Percentiles rank a stretch among this genome's conserved stretches.
phyloP scores from a whole-genome alignment of 1,140 invertebrate species.

The Drosophila mayri region DNA sequence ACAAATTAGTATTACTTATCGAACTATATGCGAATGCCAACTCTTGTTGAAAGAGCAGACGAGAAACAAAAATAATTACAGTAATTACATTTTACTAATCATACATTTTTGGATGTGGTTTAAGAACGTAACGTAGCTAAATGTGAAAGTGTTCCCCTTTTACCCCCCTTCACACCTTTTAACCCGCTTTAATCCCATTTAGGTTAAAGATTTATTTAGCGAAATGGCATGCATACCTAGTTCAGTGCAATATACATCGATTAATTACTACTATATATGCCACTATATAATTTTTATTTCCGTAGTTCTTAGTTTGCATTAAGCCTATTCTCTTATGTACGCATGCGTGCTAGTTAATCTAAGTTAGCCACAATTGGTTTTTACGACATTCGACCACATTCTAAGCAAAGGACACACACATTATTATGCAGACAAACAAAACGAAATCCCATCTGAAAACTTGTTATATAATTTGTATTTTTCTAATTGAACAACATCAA shows the following conservation, averaged over 20 bases:
- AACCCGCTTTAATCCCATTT: constrained; percentile 62
- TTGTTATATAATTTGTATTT: constrained; percentile 75
- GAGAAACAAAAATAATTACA: constrained; percentile 62
- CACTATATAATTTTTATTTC: constrained; percentile 44
- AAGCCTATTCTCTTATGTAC: constrained; percentile 48
- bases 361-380: constrained; percentile 77
- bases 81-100: constrained; percentile 74
- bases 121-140: constrained; percentile 77
- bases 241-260: constrained; percentile 78
- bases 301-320: constrained; percentile 36
- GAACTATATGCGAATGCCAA: constrained; percentile 71
- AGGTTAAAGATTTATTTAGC: constrained; percentile 65
- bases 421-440: constrained; percentile 5
- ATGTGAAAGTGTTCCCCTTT: constrained; percentile 64
- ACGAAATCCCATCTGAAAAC: constrained; percentile 52
- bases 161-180: constrained; percentile 17
- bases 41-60: constrained; percentile 52
- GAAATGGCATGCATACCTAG: constrained; percentile 74
- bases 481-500: constrained; percentile 57
- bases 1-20: constrained; percentile 82
- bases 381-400: constrained; percentile 63
- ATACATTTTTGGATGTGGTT: constrained; percentile 77
- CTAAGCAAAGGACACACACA: constrained; percentile 48
- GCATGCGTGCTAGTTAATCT: constrained; percentile 64
- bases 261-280: constrained; percentile 44